These are phyloP conservation scores for Siniperca scherzeri DNA, from an alignment of 2,797 vertebrate genomes.

Conservation along the genomic window DNA sequence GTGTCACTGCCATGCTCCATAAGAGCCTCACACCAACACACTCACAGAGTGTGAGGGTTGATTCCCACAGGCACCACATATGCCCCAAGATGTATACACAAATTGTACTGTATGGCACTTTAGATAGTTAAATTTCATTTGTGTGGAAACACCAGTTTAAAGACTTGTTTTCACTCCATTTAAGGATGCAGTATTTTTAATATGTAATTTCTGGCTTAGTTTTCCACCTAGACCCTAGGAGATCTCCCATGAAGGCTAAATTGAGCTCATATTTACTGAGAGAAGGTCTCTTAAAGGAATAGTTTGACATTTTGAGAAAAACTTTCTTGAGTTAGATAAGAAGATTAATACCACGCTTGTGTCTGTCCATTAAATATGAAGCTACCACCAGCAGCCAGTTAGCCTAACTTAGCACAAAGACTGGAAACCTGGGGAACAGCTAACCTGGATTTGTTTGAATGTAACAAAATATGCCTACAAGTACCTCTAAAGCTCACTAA, in stretches of 20 bases:
- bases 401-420: constrained; percentile 9
- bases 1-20: constrained; percentile 26
- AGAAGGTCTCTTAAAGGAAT: not conserved
- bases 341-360: not conserved
- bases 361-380: not conserved
- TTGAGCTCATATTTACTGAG: not conserved
- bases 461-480: not conserved
- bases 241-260: not conserved
- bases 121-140: constrained; percentile 2
- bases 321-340: not conserved
- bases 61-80: constrained; percentile 58
- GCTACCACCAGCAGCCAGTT: not conserved
- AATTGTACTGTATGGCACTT: constrained; percentile 19
- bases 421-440: not conserved
- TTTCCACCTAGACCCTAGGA: not conserved
- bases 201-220: not conserved
- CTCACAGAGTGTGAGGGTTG: constrained; percentile 28
- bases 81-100: constrained; percentile 35
- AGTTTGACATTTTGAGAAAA: not conserved
- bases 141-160: not conserved
- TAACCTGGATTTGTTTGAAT: not conserved
- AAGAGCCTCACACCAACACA: constrained; percentile 31
- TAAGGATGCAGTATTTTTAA: not conserved
- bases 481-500: not conserved
- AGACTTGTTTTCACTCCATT: not conserved